Evolutionary conservation across 2,113 vertebrate genomes (phyloP), one percentile per base, ranked within the genome.

Genomic region (Alexandromys fortis): DNA sequence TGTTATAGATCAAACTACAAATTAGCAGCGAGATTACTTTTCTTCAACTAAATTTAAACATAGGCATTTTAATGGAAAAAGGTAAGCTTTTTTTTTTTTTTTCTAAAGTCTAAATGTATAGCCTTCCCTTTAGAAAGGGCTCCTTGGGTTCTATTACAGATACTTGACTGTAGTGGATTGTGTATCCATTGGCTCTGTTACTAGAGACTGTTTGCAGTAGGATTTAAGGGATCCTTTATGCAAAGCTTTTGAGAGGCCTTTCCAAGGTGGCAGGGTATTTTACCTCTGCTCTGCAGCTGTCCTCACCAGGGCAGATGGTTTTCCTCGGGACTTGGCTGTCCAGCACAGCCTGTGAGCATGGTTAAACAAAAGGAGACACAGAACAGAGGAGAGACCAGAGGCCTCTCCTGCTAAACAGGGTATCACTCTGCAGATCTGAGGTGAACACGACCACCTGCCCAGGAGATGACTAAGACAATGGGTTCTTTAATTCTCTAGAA

Each of bases 11-110:
- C 38, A 87, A 94, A 90, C 47, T 70, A 70, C 26, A 92, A 85
- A 96, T 65, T 78, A 92, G 73, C 67, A 92, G 58, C 52, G 76
- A 65, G 42, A 79, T 92, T 89, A 55, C 22, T 49, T 92, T 90
- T 92, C 79, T 61, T 47, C 55, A 55, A 47, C 17, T 65, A 55
- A 94, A 77, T 87, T 94, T 96, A 94, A 96, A 42, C 67, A 63
- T 16, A 45, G 45, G 87, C 58, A 77, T 89, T 90, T 61, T 73
- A 82, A 90, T 90, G 79, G 85, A 78, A 92, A 90, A 67, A 24
- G 55, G 55, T 35, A 4, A 58, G 55, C 55, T 72, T n/a, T 67
- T 38, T 52, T 92, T 92, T 5, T n/a, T 42, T 42, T 42, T 42
- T 42, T 42, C 30, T 86, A 33, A 95, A 89, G 38, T 93, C 85